These are phyloP conservation scores for Syngnathus floridae DNA, from an alignment of 2,113 vertebrate species.

Conservation along the genomic window DNA sequence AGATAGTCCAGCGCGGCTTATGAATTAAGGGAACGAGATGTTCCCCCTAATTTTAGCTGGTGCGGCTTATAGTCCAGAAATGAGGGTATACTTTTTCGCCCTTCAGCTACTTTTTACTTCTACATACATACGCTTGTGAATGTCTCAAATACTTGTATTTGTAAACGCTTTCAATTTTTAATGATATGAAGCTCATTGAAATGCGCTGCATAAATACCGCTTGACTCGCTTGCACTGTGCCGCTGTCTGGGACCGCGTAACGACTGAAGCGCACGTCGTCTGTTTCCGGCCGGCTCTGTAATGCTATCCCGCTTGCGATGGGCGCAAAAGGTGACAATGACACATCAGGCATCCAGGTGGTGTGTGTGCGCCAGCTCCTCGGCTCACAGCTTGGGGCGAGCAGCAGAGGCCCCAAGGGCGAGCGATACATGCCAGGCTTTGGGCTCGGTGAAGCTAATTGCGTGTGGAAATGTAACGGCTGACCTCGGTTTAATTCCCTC, in stretches of 20 bases:
- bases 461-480: constrained; percentile 68
- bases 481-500: constrained; percentile 70
- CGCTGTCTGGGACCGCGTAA: constrained; percentile 14
- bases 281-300: constrained; percentile 5
- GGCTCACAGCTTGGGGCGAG: constrained; percentile 43
- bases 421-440: constrained; percentile 45
- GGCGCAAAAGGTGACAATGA: constrained; percentile 34
- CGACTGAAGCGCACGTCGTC: constrained; percentile 35
- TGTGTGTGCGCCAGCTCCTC: constrained; percentile 46
- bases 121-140: no score
- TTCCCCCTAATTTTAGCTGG: no score
- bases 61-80: no score
- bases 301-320: constrained; percentile 21
- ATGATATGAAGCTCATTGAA: no score
- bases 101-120: no score
- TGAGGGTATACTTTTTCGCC: no score
- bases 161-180: no score
- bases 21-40: no score
- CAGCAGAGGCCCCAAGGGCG: constrained; percentile 41
- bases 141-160: no score
- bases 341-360: constrained; percentile 30
- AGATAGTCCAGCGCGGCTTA: no score
- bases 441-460: constrained; percentile 60
- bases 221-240: no score
- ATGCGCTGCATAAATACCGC: no score